phyloP scores from a whole-genome alignment of 2,888 invertebrate genomes.

The Lamellibrachia satsuma region DNA sequence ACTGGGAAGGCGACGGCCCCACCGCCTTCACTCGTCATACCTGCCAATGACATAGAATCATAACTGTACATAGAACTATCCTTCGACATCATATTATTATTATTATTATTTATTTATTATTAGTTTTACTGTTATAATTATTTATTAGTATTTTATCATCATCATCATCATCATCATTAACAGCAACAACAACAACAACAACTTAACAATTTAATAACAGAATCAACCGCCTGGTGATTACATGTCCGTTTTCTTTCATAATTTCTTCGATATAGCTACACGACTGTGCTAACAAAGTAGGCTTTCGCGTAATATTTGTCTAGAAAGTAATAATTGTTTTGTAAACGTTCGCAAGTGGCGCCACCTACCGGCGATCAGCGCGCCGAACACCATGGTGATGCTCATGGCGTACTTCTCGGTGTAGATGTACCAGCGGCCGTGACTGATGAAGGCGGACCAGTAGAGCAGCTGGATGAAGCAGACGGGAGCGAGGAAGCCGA shows the following conservation, averaged over 20 bases:
- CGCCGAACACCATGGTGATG: constrained; percentile 22
- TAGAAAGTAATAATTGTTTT: neutral
- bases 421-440: constrained; percentile 52
- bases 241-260: too few relatives aligned
- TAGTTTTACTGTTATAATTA: too few relatives aligned
- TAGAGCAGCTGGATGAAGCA: constrained; percentile 45
- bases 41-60: constrained; percentile 37
- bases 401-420: constrained; percentile 53
- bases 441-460: constrained; percentile 53
- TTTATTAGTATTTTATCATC: too few relatives aligned
- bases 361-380: constrained; percentile 19
- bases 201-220: too few relatives aligned
- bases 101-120: too few relatives aligned
- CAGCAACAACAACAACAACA: too few relatives aligned
- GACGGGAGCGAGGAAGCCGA: constrained; percentile 36
- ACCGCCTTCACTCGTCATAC: constrained; percentile 38
- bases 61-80: neutral
- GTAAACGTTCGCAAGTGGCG: neutral
- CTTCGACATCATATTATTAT: neutral
- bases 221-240: too few relatives aligned
- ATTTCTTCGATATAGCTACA: too few relatives aligned
- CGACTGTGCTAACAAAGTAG: too few relatives aligned
- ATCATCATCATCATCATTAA: too few relatives aligned
- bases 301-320: too few relatives aligned
- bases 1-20: constrained; percentile 39